phyloP scores from a whole-genome alignment of 2,113 vertebrate genomes.

The Ovibos moschatus region DNA sequence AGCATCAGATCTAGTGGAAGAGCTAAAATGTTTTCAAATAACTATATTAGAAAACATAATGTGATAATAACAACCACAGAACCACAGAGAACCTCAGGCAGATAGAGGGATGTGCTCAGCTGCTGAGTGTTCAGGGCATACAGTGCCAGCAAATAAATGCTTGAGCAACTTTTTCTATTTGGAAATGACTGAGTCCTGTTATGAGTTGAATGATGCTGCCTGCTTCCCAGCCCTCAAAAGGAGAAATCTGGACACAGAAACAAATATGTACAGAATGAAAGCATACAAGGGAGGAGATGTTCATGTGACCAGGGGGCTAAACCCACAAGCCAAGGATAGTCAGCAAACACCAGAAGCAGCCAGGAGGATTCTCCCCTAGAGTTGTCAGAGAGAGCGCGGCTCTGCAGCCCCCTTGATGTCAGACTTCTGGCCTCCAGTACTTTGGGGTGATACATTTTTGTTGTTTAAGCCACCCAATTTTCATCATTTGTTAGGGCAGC shows the following conservation, averaged over 20 bases:
- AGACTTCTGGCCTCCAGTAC: not conserved
- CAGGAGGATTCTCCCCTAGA: not conserved
- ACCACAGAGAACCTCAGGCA: not conserved
- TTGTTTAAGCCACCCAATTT: not conserved
- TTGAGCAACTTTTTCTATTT: not conserved
- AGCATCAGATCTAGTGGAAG: not conserved
- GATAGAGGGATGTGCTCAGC: not conserved
- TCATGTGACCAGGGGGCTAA: fast-evolving
- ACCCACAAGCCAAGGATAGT: too few species aligned
- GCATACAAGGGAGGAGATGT: fast-evolving
- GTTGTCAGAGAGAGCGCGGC: fast-evolving
- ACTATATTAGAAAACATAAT: not conserved
- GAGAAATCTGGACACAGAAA: not conserved
- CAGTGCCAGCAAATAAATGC: not conserved
- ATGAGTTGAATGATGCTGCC: not conserved
- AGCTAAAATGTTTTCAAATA: not conserved
- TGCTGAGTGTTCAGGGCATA: not conserved
- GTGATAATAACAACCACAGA: not conserved
- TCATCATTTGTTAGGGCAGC: not conserved
- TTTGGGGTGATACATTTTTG: not conserved
- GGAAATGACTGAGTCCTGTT: not conserved
- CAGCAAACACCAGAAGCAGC: not conserved
- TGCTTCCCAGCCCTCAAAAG: not conserved
- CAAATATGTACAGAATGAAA: not conserved
- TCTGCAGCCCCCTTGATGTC: not conserved